Conservation (phyloP, 2,888 invertebrate genomes). For the Hirudinaria manillensis region DNA sequence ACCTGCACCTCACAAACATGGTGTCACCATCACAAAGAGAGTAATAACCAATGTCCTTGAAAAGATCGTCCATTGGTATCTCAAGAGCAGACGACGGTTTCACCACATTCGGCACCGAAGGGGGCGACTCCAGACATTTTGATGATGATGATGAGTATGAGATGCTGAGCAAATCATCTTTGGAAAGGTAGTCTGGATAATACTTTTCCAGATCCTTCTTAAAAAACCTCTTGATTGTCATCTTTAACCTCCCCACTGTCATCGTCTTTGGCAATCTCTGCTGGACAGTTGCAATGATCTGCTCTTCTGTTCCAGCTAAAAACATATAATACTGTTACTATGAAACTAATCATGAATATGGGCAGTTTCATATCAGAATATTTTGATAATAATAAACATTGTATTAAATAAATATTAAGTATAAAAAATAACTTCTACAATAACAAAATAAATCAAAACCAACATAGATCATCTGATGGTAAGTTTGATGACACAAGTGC, state of each 20-base stretch:
- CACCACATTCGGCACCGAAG: not conserved
- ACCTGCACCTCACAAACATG: not conserved
- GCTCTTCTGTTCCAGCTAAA: not conserved
- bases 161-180: not conserved
- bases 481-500: not conserved
- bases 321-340: too few relatives aligned
- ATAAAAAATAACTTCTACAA: too few relatives aligned
- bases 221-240: constrained; percentile 13
- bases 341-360: too few relatives aligned
- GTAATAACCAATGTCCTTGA: constrained; percentile 17
- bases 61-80: constrained; percentile 17
- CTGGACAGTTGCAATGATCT: not conserved
- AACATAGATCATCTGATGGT: too few relatives aligned
- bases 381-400: too few relatives aligned
- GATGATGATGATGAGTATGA: not conserved
- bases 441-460: too few relatives aligned
- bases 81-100: not conserved
- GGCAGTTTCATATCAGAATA: too few relatives aligned
- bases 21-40: constrained; percentile 12
- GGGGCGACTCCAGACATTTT: not conserved
- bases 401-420: too few relatives aligned
- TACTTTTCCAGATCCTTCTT: not conserved
- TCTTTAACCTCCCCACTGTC: constrained; percentile 10
- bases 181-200: not conserved
- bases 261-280: constrained; percentile 13